phyloP scores from a whole-genome alignment of 2,888 invertebrate genomes.

The Atethmia centrago region DNA sequence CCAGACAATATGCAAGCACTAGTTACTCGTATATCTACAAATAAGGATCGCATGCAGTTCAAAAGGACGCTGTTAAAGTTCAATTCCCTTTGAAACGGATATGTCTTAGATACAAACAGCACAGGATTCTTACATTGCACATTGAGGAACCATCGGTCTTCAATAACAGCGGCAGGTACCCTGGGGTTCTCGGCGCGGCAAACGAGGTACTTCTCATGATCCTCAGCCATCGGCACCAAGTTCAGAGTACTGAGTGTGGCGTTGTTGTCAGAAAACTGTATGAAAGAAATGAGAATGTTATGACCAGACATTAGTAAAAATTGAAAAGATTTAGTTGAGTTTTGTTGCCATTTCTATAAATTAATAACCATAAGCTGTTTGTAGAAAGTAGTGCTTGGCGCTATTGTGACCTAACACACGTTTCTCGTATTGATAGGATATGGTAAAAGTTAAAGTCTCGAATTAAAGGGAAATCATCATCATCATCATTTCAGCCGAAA shows the following conservation, averaged over 20 bases:
- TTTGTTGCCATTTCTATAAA: not conserved
- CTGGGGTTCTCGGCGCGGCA: slow-evolving; percentile 95
- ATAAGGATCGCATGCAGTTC: too few relatives aligned
- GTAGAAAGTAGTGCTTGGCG: too few relatives aligned
- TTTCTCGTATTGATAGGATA: too few relatives aligned
- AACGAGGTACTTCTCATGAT: slow-evolving; percentile 94
- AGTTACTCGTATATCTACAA: too few relatives aligned
- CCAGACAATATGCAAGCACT: not conserved
- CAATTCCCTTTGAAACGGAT: not conserved
- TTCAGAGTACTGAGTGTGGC: slow-evolving; percentile 94
- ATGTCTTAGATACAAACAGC: too few relatives aligned
- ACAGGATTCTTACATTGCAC: slow-evolving; percentile 93
- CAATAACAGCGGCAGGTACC: slow-evolving; percentile 93
- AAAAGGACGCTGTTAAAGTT: not conserved
- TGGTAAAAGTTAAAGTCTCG: too few relatives aligned
- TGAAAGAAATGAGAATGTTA: not conserved
- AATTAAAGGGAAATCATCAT: too few relatives aligned
- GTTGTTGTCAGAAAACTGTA: slow-evolving; percentile 93
- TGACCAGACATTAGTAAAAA: not conserved
- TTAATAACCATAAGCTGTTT: too few relatives aligned
- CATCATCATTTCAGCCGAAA: too few relatives aligned
- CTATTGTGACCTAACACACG: too few relatives aligned
- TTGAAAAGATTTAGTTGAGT: not conserved
- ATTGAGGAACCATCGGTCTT: slow-evolving; percentile 94
- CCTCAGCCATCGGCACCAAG: slow-evolving; percentile 94